A percentile compares a stretch with the other conserved stretches of the same genome.
Evolutionary conservation across 2,113 vertebrate species (phyloP).

Genomic region (Taurulus bubalis): DNA sequence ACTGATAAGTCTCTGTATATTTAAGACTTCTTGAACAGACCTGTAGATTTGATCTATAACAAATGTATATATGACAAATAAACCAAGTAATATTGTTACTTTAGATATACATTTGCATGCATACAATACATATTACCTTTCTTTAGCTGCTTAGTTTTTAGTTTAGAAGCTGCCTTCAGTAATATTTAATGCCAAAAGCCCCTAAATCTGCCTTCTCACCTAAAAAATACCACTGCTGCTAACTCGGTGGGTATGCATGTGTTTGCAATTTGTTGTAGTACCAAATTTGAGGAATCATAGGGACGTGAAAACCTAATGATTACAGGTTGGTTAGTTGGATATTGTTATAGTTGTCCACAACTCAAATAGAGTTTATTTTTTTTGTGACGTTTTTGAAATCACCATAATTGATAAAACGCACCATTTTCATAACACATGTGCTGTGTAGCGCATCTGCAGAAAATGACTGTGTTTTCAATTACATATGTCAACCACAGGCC

Average conservation of each 20-base stretch:
- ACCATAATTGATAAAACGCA: constrained; percentile 65
- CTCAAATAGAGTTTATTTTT: constrained; percentile 52
- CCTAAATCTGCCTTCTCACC: constrained; percentile 33
- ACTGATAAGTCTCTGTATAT: neutral
- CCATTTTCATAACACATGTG: constrained; percentile 39
- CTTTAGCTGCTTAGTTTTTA: neutral
- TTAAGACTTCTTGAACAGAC: neutral
- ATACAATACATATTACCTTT: neutral
- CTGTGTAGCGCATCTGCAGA: constrained; percentile 21
- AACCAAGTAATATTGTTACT: neutral
- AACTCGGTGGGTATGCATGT: constrained; percentile 56
- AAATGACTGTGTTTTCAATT: constrained; percentile 53
- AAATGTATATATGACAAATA: neutral
- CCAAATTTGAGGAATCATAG: constrained; percentile 29
- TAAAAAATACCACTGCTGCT: constrained; percentile 29
- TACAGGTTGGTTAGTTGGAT: constrained; percentile 31
- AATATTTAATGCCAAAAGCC: constrained; percentile 27
- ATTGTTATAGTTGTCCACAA: constrained; percentile 46
- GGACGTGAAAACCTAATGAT: constrained; percentile 28
- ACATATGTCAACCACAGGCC: constrained; percentile 59
- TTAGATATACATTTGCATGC: neutral
- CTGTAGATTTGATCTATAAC: neutral
- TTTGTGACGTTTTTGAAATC: constrained; percentile 22
- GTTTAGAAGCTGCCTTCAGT: too few species aligned
- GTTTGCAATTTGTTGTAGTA: constrained; percentile 53